Percentiles rank a stretch among this genome's conserved stretches.
Conservation (phyloP, 2,888 invertebrate species). For the Acanthosepion pharaonis region DNA sequence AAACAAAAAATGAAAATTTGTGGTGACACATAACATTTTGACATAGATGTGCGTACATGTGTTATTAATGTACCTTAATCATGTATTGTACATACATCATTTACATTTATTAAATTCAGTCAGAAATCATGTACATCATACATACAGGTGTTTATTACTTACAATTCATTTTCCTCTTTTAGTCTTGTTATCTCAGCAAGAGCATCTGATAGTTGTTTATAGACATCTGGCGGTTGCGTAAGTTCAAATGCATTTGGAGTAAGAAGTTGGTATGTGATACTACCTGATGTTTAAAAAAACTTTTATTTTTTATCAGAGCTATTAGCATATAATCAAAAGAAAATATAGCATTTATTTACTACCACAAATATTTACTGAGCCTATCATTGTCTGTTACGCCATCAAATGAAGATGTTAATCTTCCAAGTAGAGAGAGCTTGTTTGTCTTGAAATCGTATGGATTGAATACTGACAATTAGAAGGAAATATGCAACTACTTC, state of each 20-base stretch:
- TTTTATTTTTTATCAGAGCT: neutral
- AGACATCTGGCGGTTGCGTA: neutral
- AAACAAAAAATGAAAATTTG: no score
- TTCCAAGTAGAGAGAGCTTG: no score
- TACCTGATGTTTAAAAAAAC: neutral
- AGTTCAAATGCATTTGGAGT: neutral
- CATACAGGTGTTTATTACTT: neutral
- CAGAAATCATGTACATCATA: neutral
- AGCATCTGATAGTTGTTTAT: neutral
- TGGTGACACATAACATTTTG: no score
- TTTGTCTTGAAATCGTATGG: no score
- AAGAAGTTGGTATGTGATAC: neutral
- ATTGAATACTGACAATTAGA: no score
- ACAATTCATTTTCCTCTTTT: slow-evolving; percentile 8
- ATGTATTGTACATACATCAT: no score
- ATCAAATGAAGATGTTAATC: no score
- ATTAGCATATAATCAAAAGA: neutral
- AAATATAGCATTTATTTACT: neutral
- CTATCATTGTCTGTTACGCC: no score
- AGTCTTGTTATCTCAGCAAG: neutral
- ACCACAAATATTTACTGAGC: neutral
- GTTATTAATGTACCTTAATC: no score
- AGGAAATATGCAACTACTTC: no score
- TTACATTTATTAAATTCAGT: no score
- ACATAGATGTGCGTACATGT: no score